Base-by-base conservation (phyloP, 2,113 vertebrate genomes). In the Osmerus eperlanus region DNA sequence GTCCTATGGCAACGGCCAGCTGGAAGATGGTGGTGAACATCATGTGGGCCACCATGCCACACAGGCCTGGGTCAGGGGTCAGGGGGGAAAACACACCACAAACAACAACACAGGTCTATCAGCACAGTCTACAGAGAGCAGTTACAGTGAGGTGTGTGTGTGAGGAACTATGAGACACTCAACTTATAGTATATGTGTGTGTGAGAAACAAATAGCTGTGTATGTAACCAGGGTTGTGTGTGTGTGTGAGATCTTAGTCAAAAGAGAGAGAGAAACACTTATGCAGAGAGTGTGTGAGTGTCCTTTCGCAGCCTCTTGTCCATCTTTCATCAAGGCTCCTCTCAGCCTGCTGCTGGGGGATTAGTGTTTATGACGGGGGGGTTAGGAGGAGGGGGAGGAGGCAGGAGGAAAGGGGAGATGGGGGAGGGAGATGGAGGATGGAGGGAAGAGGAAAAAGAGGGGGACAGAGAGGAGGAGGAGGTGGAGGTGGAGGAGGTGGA, bases 21-120 rank as follows among this genome's bases (percentile, higher is more conserved):
- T 97, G 96, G 88, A 98, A 99, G 9, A 95, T 94, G 53, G 96
- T 98, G 3, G 95, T 98, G 73, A 97, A 98, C 96, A 99, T 98
- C 96, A 99, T 98, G 83, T 97, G 95, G 69, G 96, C 96, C 52
- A 97, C 92, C 96, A 99, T 98, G 63, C 96, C 96, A 84, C 97
- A 92, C 80, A 98, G 95, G 82, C 96, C 97, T 98, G 77, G 60
- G 83, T 29, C 72, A 54, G 59, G 19, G 41, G 41, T 47, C 41
- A 47, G 2, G 7, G 41, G 7, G 41, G 9, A 47, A 47, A 47
- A 47, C 32, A 12, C 9, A 2, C 41, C 41, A 47, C 41, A 47
- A 1, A 47, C 41, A 47, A 47, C 8, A 47, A 11, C 41, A 47
- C 41, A 47, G 41, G 8, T 11, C 7, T 11, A 47, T 47, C 41